Percentiles rank a stretch among this genome's conserved stretches.
These are phyloP conservation scores for Phortica variegata DNA, from an alignment of 1,140 invertebrate genomes.

Conservation along the genomic window DNA sequence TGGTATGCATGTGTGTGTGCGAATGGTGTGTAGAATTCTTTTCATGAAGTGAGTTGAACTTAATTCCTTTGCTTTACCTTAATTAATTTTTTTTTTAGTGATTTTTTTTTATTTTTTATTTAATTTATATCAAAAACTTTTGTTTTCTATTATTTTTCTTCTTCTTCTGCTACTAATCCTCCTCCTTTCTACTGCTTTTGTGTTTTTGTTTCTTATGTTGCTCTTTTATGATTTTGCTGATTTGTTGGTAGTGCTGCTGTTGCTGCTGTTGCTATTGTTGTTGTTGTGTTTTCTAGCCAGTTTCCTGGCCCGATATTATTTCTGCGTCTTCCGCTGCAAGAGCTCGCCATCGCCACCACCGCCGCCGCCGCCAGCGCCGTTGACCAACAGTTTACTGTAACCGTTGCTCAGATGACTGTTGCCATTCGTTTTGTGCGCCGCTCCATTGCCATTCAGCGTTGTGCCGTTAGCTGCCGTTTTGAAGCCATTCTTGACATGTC, in stretches of 20 bases:
- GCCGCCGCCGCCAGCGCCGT: slow-evolving; percentile 15
- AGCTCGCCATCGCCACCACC: slow-evolving; percentile 12
- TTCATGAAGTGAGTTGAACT: slow-evolving; percentile 2
- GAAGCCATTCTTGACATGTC: slow-evolving; percentile 9
- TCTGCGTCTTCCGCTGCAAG: slow-evolving; percentile 44
- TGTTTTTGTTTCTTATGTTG: slow-evolving; percentile 18
- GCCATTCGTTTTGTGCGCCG: slow-evolving; percentile 7
- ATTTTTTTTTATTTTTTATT: background rate
- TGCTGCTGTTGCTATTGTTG: slow-evolving; percentile 15
- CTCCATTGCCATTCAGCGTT: slow-evolving; percentile 6
- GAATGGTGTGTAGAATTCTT: slow-evolving; percentile 11
- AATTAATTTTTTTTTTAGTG: background rate
- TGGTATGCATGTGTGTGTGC: slow-evolving; percentile 16
- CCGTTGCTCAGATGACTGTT: slow-evolving; percentile 31
- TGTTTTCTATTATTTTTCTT: slow-evolving; percentile 11
- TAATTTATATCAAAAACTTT: slow-evolving; percentile 5
- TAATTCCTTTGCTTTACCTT: slow-evolving; percentile 1
- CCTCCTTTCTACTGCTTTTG: slow-evolving; percentile 3
- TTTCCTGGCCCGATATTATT: slow-evolving; percentile 47
- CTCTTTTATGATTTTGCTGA: slow-evolving; percentile 3
- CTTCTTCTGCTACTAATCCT: no score
- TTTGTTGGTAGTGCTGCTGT: slow-evolving; percentile 16
- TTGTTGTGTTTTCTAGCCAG: slow-evolving; percentile 35
- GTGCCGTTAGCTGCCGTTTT: background rate
- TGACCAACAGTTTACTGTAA: slow-evolving; percentile 28